Conservation (phyloP, 2,888 invertebrate species). For the Scaptomyza flava region DNA sequence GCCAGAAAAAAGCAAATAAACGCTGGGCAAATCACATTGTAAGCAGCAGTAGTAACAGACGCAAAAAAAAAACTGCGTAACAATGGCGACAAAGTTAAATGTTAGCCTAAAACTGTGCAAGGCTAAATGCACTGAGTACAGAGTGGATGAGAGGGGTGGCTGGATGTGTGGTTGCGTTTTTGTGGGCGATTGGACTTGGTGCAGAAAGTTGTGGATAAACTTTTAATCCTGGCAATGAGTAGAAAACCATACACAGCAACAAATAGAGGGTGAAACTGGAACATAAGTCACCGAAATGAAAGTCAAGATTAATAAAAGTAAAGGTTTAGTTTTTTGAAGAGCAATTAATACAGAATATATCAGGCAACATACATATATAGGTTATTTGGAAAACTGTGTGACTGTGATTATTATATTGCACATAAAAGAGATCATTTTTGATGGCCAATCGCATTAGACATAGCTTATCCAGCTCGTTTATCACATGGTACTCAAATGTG, state of each 20-base stretch:
- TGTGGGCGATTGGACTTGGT: conserved; percentile 25
- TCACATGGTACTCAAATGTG: conserved; percentile 2
- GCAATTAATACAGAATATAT: not conserved
- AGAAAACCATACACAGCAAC: conserved; percentile 16
- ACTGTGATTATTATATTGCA: too few relatives aligned
- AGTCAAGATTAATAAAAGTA: not conserved
- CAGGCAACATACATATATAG: not conserved
- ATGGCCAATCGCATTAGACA: not conserved
- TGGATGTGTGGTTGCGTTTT: conserved; percentile 28
- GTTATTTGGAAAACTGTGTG: not conserved
- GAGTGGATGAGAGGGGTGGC: not conserved
- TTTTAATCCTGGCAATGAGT: conserved; percentile 44
- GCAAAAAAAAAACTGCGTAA: conserved; percentile 54
- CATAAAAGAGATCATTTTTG: not conserved
- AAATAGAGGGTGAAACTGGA: conserved; percentile 7
- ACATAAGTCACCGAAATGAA: conserved; percentile 7
- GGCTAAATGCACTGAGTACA: conserved; percentile 24
- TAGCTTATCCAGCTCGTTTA: conserved; percentile 23
- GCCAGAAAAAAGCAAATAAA: conserved; percentile 5
- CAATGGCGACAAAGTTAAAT: conserved; percentile 46
- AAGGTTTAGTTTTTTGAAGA: not conserved
- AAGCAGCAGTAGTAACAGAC: conserved; percentile 8
- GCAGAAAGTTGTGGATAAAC: conserved; percentile 37
- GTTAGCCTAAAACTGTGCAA: conserved; percentile 40
- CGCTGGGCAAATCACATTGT: conserved; percentile 38